Base-by-base conservation (phyloP, 2,797 vertebrate species). In the Margarornis squamiger region DNA sequence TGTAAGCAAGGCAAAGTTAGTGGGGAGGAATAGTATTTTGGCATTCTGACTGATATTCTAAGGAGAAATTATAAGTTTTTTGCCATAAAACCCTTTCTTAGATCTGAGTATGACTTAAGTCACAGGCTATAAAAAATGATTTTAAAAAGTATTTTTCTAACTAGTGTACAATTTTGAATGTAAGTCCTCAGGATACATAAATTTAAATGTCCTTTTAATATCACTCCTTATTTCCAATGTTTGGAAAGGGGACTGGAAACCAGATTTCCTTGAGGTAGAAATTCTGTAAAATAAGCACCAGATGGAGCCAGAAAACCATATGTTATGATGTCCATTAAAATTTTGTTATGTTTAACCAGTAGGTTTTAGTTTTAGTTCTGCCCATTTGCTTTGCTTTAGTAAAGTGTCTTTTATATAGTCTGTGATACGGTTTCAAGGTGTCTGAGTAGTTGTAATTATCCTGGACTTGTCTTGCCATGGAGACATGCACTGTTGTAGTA, bases 291-390 rank as follows among this genome's bases (percentile, higher is more conserved):
- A 86, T 51, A 48, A 83, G 89, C 96, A 90, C 75, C 32, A 95
- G 97, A 93, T 93, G 97, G 97, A 88, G 94, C 88, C 45, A 93
- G 63, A 90, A 72, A 90, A 52, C 78, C 70, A 73, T 20, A 6
- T 45, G 30, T 41, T 87, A 45, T 45, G 32, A 24, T 30, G 71
- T 45, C 15, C 58, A 30, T 65, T 41, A n/a, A 13, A 2, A 0
- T 83, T 81, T 55, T 68, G 3, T 38, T 39, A 5, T 59, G 7
- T 54, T 85, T 43, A 72, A 26, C 36, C 16, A 12, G 29, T 26
- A 14, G 4, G 24, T 65, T 80, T 88, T 78, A 0, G 1, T 29
- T 89, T 76, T 57, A 54, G 8, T 74, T 88, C 38, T 84, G 14
- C 10, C 14, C 3, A 21, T 49, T 49, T 49, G 23, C 22, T 91